A percentile compares a stretch with the other conserved stretches of the same genome.
These are phyloP conservation scores for Plectrocnemia conspersa DNA, from an alignment of 1,140 invertebrate species.

Conservation along the genomic window DNA sequence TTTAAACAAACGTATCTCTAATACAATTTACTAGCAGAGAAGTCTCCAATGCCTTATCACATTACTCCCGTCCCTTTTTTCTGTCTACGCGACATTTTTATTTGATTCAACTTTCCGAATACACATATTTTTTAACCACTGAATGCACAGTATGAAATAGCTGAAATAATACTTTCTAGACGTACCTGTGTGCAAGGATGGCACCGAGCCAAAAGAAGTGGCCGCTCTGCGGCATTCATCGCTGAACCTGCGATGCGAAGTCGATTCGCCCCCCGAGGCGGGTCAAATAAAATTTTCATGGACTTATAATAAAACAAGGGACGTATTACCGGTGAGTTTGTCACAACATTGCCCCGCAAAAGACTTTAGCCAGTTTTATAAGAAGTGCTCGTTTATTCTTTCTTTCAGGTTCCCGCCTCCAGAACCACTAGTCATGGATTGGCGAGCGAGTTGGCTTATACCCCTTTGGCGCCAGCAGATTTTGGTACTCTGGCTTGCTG, in stretches of 20 bases:
- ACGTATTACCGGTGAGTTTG: slow-evolving; percentile 59
- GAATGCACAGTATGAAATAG: too few relatives aligned
- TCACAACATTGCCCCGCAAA: slow-evolving; percentile 2
- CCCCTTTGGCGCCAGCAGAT: slow-evolving; percentile 57
- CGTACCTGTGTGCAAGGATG: slow-evolving; percentile 25
- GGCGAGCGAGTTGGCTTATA: slow-evolving; percentile 64
- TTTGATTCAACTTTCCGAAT: too few relatives aligned
- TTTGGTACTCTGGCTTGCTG: slow-evolving; percentile 80
- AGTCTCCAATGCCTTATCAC: too few relatives aligned
- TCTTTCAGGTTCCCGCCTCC: slow-evolving; percentile 45
- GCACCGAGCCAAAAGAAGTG: slow-evolving; percentile 15
- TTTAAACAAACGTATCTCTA: too few relatives aligned
- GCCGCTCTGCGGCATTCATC: slow-evolving; percentile 20
- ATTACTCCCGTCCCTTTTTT: too few relatives aligned
- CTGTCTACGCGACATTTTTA: too few relatives aligned
- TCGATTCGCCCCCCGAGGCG: slow-evolving; percentile 77
- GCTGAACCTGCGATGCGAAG: slow-evolving; percentile 59
- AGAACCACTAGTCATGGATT: slow-evolving; percentile 54
- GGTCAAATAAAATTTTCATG: slow-evolving; percentile 66
- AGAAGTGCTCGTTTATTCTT: not conserved
- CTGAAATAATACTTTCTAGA: too few relatives aligned
- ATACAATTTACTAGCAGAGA: too few relatives aligned
- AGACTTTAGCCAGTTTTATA: not conserved
- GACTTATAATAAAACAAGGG: slow-evolving; percentile 73
- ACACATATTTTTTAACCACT: too few relatives aligned